Base-by-base conservation (phyloP, 1,140 invertebrate species). In the Drosophila bocki region DNA sequence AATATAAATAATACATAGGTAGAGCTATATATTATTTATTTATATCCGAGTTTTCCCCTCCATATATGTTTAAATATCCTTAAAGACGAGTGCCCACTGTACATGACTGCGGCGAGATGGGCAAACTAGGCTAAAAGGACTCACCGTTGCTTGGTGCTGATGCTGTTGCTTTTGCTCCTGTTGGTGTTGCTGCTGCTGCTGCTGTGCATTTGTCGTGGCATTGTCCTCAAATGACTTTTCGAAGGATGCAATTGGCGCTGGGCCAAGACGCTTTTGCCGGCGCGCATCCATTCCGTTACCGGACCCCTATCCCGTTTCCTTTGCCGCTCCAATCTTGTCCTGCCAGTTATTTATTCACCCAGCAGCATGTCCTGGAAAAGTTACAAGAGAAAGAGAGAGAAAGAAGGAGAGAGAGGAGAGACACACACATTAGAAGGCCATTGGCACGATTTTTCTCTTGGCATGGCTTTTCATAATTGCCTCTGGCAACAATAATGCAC, bases 171-270 rank as follows among this genome's bases (percentile, higher is more conserved):
- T 71, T 11, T 70, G 45, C 9, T 51, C 29, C 29, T 51, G n/a
- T 29, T 51, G 29, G n/a, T 51, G 29, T 29, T 54, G 41, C 26
- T 65, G 81, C 32, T 77, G 81, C 26, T 74, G 62, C 26, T 65
- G 75, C 61, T 75, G 79, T 70, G 74, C 64, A 70, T 65, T 68
- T 79, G 80, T 79, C 62, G 85, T 86, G 71, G 87, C 75, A 91
- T 86, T 87, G 82, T 97, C 96, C 93, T 97, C 97, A 93, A 98
- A 97, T 78, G 97, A 98, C 91, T 97, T 96, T 93, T 97, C 97
- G 93, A 98, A 97, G 72, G 97, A 98, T 92, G 97, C 97, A 93
- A 98, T 96, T 91, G 97, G 97, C 90, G 97, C 97, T 92, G 97
- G 96, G 93, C 97, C 97, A 94, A 97, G 95, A 93, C 96, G 95